Conservation (phyloP, 2,888 invertebrate genomes). For the Amphipoea oculea region DNA sequence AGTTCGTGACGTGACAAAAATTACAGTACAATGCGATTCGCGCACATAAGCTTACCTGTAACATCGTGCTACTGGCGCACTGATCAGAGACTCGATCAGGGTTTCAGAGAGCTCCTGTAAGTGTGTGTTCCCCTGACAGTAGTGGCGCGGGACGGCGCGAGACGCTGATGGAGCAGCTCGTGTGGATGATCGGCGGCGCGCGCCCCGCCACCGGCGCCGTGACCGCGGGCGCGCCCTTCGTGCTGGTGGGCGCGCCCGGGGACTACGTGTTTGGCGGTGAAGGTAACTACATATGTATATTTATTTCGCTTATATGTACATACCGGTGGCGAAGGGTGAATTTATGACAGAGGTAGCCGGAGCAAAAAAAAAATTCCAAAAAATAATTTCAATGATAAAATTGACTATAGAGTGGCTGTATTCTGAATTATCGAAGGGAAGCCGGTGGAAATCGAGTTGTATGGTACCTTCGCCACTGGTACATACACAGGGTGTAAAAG, state of each 20-base stretch:
- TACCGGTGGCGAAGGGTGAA: too few relatives aligned
- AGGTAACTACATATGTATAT: conserved; percentile 62
- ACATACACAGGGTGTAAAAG: background rate
- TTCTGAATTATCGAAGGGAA: too few relatives aligned
- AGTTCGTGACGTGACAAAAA: background rate
- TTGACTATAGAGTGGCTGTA: too few relatives aligned
- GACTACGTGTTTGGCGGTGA: conserved; percentile 89
- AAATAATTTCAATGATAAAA: too few relatives aligned
- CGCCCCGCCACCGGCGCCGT: conserved; percentile 79
- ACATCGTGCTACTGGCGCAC: conserved; percentile 18
- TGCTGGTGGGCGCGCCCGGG: conserved; percentile 86
- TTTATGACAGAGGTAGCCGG: too few relatives aligned
- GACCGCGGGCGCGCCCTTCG: conserved; percentile 84
- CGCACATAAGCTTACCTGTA: background rate
- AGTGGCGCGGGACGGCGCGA: conserved; percentile 76
- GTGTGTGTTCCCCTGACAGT: conserved; percentile 25
- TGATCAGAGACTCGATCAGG: conserved; percentile 33
- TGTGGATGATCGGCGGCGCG: conserved; percentile 85
- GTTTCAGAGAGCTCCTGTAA: conserved; percentile 17
- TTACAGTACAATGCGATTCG: background rate
- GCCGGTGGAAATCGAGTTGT: too few relatives aligned
- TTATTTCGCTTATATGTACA: background rate
- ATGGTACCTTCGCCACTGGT: too few relatives aligned
- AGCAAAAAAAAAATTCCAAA: too few relatives aligned
- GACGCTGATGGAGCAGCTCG: conserved; percentile 84